Evolutionary conservation across 2,113 vertebrate species (phyloP).

Genomic region (Hippopotamus amphibius): DNA sequence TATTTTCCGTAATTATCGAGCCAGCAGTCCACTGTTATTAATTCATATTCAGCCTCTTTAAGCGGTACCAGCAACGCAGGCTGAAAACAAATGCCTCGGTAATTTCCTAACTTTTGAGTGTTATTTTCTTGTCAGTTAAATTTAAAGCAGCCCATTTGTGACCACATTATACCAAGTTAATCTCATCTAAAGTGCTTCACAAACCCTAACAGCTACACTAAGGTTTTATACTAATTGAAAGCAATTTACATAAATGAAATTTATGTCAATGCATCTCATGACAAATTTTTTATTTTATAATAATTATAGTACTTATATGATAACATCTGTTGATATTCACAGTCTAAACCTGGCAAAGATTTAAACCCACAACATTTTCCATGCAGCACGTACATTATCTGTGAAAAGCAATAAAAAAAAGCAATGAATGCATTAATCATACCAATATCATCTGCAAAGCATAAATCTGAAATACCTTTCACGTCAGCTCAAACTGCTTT

Average conservation of each 20-base stretch:
- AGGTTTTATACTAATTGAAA: conserved; percentile 85
- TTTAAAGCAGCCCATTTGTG: conserved; percentile 80
- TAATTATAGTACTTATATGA: conserved; percentile 86
- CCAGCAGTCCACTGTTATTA: conserved; percentile 69
- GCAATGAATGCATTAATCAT: conserved; percentile 86
- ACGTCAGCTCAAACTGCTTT: conserved; percentile 78
- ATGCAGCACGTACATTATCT: conserved; percentile 87
- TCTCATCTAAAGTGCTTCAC: conserved; percentile 83
- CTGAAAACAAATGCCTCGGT: conserved; percentile 71
- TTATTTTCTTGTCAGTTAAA: conserved; percentile 85
- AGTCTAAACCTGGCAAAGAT: conserved; percentile 88
- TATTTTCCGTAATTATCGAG: conserved; percentile 55
- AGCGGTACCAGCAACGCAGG: conserved; percentile 58
- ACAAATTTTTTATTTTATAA: conserved; percentile 83
- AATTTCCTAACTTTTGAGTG: conserved; percentile 80
- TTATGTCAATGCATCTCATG: conserved; percentile 84
- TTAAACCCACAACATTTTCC: conserved; percentile 87
- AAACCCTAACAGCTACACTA: conserved; percentile 83
- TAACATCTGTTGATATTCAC: conserved; percentile 88
- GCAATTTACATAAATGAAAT: conserved; percentile 86
- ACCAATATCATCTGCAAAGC: conserved; percentile 87
- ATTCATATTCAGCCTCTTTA: conserved; percentile 71
- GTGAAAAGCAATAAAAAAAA: conserved; percentile 85
- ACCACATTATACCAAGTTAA: conserved; percentile 81
- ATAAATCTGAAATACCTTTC: conserved; percentile 88